Conservation (phyloP, 1,140 invertebrate genomes). For the Semibalanus balanoides region DNA sequence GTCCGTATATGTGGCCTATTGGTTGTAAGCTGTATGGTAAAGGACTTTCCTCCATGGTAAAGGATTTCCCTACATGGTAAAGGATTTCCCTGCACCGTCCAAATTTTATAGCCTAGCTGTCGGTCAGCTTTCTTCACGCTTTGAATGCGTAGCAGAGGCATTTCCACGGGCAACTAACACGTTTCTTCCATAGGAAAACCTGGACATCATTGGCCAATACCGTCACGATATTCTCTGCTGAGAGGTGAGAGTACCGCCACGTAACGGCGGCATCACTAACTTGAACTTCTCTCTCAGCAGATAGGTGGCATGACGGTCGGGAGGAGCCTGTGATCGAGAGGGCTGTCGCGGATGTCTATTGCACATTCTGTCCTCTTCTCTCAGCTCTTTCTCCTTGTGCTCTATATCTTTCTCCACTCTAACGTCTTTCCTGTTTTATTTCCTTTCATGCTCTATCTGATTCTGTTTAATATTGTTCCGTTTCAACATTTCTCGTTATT, state of each 20-base stretch:
- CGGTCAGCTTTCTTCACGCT: not conserved
- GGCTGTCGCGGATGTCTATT: not conserved
- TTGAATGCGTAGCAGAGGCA: not conserved
- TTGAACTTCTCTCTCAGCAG: slow-evolving; percentile 8
- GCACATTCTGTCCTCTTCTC: not conserved
- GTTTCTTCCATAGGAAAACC: slow-evolving; percentile 42
- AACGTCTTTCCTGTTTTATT: not conserved
- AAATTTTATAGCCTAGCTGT: not conserved
- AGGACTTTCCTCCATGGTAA: not conserved
- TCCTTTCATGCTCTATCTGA: no score
- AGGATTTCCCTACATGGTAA: not conserved
- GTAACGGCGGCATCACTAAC: slow-evolving; percentile 14
- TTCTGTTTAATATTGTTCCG: no score
- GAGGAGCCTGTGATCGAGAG: not conserved
- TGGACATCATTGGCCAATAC: slow-evolving; percentile 68
- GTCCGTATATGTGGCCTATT: not conserved
- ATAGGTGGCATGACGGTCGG: slow-evolving; percentile 5
- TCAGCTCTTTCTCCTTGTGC: not conserved
- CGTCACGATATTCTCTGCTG: slow-evolving; percentile 71
- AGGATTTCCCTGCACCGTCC: not conserved
- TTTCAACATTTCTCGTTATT: no score
- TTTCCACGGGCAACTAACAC: not conserved
- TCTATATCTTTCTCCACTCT: not conserved
- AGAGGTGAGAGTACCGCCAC: slow-evolving; percentile 41
- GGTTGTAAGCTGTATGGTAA: not conserved